Conservation (phyloP, 2,797 vertebrate species). For the Sternotherus odoratus region DNA sequence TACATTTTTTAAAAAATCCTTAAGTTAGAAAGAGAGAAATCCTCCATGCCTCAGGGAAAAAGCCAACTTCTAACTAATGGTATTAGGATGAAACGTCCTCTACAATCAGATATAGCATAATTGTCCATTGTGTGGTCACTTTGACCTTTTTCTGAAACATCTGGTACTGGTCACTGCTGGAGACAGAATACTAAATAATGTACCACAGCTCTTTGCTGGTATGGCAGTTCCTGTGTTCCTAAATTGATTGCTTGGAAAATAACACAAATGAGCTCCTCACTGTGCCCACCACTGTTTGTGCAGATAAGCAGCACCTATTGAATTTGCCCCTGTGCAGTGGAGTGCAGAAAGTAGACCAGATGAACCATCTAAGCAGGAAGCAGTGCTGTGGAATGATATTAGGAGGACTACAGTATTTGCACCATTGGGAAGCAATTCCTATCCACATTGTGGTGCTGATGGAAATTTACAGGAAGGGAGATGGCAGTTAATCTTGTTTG, state of each 20-base stretch:
- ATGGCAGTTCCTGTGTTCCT: rapidly evolving
- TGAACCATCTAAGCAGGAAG: neutral
- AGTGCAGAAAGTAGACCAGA: neutral
- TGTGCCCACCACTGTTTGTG: rapidly evolving
- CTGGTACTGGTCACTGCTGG: neutral
- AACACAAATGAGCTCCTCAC: neutral
- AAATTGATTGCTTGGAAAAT: neutral
- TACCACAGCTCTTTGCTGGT: neutral
- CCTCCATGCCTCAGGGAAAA: neutral
- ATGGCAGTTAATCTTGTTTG: neutral
- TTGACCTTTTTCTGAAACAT: neutral
- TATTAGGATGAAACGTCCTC: neutral
- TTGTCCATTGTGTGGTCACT: neutral
- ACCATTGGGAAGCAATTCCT: neutral
- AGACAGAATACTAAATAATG: neutral
- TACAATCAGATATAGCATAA: neutral
- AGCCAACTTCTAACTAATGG: neutral
- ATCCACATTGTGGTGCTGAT: neutral
- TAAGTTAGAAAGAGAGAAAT: neutral
- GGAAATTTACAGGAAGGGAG: neutral
- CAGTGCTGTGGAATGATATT: neutral
- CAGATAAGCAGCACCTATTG: neutral
- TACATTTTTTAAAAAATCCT: neutral
- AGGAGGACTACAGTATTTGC: neutral
- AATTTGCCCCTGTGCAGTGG: neutral